Evolutionary conservation across 2,888 invertebrate genomes (phyloP).

Genomic region (Drosophila neotestacea): DNA sequence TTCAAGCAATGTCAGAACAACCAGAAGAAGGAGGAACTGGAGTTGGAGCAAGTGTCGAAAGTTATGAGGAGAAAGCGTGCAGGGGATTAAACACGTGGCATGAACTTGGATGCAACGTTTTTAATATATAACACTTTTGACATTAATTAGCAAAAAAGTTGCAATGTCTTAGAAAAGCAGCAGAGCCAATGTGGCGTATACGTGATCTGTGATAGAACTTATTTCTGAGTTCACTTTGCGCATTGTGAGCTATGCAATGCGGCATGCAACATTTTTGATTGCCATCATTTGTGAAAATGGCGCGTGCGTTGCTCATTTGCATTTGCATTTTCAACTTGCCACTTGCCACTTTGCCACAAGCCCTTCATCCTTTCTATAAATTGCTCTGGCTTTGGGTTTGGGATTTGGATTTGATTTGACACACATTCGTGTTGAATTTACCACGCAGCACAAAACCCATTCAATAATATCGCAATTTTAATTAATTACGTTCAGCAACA

Average conservation of each 20-base stretch:
- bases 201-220: constrained; percentile 60
- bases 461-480: constrained; percentile 46
- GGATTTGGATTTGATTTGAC: constrained; percentile 34
- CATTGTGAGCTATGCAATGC: not conserved
- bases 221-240: constrained; percentile 32
- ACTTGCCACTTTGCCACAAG: constrained; percentile 3
- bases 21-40: not conserved
- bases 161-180: constrained; percentile 35
- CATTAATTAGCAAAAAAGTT: constrained; percentile 73
- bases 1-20: constrained; percentile 14
- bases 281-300: constrained; percentile 68
- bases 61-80: constrained; percentile 58
- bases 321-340: constrained; percentile 43
- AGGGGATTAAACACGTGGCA: constrained; percentile 66
- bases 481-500: constrained; percentile 52
- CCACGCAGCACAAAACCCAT: constrained; percentile 12
- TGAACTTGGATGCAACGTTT: constrained; percentile 33
- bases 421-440: constrained; percentile 16
- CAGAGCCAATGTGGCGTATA: constrained; percentile 48
- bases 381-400: constrained; percentile 8
- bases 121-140: constrained; percentile 61
- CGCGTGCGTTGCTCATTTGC: constrained; percentile 57
- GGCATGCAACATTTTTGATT: constrained; percentile 55
- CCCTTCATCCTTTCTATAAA: not conserved
- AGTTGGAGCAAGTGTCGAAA: constrained; percentile 43